Conservation (phyloP, 2,888 invertebrate species). For the Adelognathus sp. region DNA sequence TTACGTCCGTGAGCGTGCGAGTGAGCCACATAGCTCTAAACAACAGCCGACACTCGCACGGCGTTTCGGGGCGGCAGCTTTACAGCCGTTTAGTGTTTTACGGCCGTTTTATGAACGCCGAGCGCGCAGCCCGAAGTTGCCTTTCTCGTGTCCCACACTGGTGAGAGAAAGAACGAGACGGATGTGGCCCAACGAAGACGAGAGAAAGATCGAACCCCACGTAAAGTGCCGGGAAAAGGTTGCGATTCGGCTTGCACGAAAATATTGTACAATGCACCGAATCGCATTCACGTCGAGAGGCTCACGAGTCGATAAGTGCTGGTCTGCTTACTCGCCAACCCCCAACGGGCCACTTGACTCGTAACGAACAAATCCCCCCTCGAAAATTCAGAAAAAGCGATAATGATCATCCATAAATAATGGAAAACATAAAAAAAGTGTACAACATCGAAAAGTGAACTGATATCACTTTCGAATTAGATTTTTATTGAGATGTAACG, state of each 20-base stretch:
- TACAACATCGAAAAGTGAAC: not conserved
- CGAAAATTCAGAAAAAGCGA: not conserved
- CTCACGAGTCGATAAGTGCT: constrained; percentile 12
- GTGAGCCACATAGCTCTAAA: constrained; percentile 62
- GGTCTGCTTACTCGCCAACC: not conserved
- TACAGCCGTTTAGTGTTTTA: constrained; percentile 81
- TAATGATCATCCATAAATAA: not conserved
- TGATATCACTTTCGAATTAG: constrained; percentile 40
- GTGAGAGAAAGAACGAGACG: constrained; percentile 45
- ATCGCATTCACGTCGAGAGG: constrained; percentile 2
- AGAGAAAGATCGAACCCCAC: not conserved
- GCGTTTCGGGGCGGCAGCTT: constrained; percentile 80
- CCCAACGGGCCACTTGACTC: not conserved
- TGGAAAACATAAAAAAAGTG: not conserved
- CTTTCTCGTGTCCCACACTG: constrained; percentile 56
- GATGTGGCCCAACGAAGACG: not conserved
- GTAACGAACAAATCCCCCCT: not conserved
- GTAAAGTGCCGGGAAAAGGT: not conserved
- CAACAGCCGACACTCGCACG: constrained; percentile 62
- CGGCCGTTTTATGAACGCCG: constrained; percentile 80
- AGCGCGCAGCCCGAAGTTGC: constrained; percentile 58
- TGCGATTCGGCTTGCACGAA: constrained; percentile 13
- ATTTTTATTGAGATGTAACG: constrained; percentile 42
- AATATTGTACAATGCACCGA: not conserved
- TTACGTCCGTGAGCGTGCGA: constrained; percentile 16